These are phyloP conservation scores for Pediacus dermestoides DNA, from an alignment of 2,888 invertebrate genomes.

Conservation along the genomic window DNA sequence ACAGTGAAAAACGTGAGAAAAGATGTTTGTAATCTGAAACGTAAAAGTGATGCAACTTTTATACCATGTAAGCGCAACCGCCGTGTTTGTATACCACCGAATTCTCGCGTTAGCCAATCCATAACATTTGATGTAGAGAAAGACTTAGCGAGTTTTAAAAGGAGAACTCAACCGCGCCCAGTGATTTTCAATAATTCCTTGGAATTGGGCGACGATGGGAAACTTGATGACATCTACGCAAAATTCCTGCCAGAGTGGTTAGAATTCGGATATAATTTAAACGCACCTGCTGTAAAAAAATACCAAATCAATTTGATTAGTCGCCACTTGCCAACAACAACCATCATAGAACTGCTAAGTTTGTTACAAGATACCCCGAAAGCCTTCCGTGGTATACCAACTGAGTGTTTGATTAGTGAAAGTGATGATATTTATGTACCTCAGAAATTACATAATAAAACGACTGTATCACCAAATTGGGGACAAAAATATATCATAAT, in stretches of 20 bases:
- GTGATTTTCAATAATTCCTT: constrained; percentile 30
- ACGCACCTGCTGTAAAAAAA: constrained; percentile 59
- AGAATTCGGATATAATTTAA: constrained; percentile 55
- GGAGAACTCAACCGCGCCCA: constrained; percentile 18
- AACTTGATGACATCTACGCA: constrained; percentile 55
- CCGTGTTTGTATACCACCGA: constrained; percentile 33
- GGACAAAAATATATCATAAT: constrained; percentile 55
- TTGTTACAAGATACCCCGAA: constrained; percentile 53
- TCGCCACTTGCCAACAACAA: constrained; percentile 49
- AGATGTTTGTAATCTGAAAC: constrained; percentile 20
- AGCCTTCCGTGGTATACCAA: constrained; percentile 48
- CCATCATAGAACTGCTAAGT: constrained; percentile 52
- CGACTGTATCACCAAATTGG: constrained; percentile 42
- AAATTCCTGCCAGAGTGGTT: constrained; percentile 58
- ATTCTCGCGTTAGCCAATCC: constrained; percentile 36
- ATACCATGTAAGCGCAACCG: constrained; percentile 31
- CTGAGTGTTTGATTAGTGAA: constrained; percentile 41
- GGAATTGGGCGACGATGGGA: constrained; percentile 55
- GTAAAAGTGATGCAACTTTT: constrained; percentile 29
- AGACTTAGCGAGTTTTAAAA: constrained; percentile 19
- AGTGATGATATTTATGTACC: constrained; percentile 46
- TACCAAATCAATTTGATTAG: constrained; percentile 50
- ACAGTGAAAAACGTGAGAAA: constrained; percentile 28
- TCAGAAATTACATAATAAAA: constrained; percentile 19
- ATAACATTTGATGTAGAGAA: constrained; percentile 39